Conservation (phyloP, 2,888 invertebrate species). For the Agrochola macilenta region DNA sequence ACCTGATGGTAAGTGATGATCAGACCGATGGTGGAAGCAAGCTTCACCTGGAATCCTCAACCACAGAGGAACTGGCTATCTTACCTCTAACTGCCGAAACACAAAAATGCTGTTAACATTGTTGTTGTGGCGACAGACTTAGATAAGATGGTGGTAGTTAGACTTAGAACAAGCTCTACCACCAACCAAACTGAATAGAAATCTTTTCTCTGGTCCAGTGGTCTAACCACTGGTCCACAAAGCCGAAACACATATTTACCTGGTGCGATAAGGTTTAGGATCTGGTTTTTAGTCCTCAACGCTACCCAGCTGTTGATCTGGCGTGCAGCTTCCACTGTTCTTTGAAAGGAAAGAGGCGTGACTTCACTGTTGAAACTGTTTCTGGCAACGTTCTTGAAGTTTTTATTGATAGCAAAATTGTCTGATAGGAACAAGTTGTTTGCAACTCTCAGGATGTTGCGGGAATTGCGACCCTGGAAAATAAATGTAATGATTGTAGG, state of each 20-base stretch:
- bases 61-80: too few relatives aligned
- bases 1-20: too few relatives aligned
- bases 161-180: too few relatives aligned
- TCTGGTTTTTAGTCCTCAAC: conserved; percentile 92
- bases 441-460: conserved; percentile 81
- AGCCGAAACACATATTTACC: conserved; percentile 80
- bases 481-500: neutral
- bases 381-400: conserved; percentile 79
- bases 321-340: conserved; percentile 84
- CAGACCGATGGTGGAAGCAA: too few relatives aligned
- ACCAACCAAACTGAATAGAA: too few relatives aligned
- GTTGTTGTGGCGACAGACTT: too few relatives aligned
- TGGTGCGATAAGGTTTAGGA: conserved; percentile 90
- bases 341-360: conserved; percentile 88
- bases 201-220: too few relatives aligned
- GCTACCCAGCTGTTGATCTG: conserved; percentile 94
- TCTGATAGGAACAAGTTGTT: conserved; percentile 82
- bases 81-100: too few relatives aligned
- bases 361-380: conserved; percentile 90
- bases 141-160: too few relatives aligned
- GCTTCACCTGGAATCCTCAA: too few relatives aligned
- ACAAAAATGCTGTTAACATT: too few relatives aligned
- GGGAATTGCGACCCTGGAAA: conserved; percentile 80
- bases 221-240: too few relatives aligned
- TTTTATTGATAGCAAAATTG: conserved; percentile 75